phyloP scores from a whole-genome alignment of 2,113 vertebrate species.

The Erpornis zantholeuca region DNA sequence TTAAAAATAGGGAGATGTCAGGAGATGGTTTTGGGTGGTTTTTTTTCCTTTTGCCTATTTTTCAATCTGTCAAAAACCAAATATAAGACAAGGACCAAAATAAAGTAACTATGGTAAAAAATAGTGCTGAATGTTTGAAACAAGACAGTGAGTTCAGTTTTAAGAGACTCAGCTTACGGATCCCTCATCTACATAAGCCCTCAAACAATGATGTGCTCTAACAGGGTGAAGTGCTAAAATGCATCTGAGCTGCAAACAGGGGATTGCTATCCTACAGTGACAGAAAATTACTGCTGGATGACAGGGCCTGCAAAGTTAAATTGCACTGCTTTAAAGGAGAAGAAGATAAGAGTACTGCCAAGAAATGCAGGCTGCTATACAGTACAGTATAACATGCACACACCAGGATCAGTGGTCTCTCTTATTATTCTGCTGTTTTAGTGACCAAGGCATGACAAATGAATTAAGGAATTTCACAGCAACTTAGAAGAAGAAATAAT shows the following conservation, averaged over 20 bases:
- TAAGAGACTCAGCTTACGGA: not conserved
- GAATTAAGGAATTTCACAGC: not conserved
- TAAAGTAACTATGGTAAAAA: not conserved
- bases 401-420: not conserved
- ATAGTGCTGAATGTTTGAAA: not conserved
- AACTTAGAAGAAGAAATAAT: not conserved
- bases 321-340: not conserved
- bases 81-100: not conserved
- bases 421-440: not conserved
- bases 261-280: constrained; percentile 13
- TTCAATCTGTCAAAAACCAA: not conserved
- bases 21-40: not conserved
- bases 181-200: not conserved
- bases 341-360: not conserved
- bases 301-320: not conserved
- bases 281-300: constrained; percentile 32
- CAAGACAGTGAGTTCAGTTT: not conserved
- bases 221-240: not conserved
- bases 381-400: not conserved
- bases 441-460: not conserved
- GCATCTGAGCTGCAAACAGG: not conserved
- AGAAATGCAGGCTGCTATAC: not conserved
- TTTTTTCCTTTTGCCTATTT: not conserved
- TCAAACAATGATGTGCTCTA: not conserved
- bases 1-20: not conserved